phyloP scores from a whole-genome alignment of 2,113 vertebrate genomes.

The Himantopus leucocephalus region DNA sequence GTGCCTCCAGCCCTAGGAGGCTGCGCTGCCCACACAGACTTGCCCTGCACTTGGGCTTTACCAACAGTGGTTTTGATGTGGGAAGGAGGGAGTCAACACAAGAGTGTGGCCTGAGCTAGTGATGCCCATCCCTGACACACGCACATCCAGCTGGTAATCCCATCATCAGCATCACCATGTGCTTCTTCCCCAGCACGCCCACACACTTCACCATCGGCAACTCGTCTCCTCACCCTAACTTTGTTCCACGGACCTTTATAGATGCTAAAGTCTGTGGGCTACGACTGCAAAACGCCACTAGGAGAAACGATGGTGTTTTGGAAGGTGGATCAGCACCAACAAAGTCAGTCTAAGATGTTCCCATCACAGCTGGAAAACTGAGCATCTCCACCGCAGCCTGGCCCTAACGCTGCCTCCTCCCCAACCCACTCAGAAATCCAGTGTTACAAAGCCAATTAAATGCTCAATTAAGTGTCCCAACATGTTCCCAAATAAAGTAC shows the following conservation, averaged over 20 bases:
- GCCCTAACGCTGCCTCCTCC: background rate
- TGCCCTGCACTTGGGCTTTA: background rate
- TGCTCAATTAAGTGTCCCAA: conserved; percentile 44
- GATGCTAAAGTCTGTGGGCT: background rate
- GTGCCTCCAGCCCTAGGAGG: background rate
- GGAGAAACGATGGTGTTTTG: background rate
- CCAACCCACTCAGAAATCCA: conserved; percentile 1
- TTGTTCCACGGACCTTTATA: background rate
- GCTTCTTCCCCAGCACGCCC: background rate
- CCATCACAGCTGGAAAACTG: background rate
- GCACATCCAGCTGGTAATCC: background rate
- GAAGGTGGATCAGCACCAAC: background rate
- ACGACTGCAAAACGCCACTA: background rate
- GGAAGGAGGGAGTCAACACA: background rate
- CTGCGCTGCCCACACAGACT: background rate
- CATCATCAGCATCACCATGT: fast-evolving
- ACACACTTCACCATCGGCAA: fast-evolving
- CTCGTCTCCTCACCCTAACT: background rate
- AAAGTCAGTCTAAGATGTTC: background rate
- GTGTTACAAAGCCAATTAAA: conserved; percentile 58
- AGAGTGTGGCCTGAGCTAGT: background rate
- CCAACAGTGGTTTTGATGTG: fast-evolving
- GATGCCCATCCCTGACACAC: background rate
- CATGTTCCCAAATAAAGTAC: conserved; percentile 20
- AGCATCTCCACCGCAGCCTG: background rate